Evolutionary conservation across 2,113 vertebrate genomes (phyloP).

Genomic region (Thalassoma bifasciatum): DNA sequence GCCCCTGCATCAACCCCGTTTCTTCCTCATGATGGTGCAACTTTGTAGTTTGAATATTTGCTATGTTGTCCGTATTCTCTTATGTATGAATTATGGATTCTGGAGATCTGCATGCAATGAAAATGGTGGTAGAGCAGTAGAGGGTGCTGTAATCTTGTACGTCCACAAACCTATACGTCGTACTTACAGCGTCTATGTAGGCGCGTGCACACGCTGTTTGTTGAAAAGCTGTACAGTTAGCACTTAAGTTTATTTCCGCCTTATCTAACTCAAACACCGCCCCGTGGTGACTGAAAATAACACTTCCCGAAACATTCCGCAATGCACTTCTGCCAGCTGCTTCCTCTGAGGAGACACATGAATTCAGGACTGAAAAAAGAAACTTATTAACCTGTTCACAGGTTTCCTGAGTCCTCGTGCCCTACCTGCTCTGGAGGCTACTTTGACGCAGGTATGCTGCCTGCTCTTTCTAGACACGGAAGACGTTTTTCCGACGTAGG

Average conservation of each 20-base stretch:
- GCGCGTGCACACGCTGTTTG: too few relatives aligned
- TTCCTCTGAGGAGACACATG: not conserved
- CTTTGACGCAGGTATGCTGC: not conserved
- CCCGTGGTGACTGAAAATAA: not conserved
- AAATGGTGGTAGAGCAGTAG: too few relatives aligned
- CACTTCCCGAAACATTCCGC: constrained; percentile 32
- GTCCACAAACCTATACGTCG: too few relatives aligned
- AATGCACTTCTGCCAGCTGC: not conserved
- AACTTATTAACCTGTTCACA: not conserved
- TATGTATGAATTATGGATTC: too few relatives aligned
- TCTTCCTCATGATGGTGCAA: too few relatives aligned
- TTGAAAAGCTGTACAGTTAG: not conserved
- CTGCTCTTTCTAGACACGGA: not conserved
- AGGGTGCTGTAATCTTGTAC: too few relatives aligned
- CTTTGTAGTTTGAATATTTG: too few relatives aligned
- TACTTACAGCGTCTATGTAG: too few relatives aligned
- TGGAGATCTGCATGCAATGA: too few relatives aligned
- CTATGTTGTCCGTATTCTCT: too few relatives aligned
- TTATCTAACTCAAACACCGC: not conserved
- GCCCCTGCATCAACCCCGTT: too few relatives aligned
- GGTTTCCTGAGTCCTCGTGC: not conserved
- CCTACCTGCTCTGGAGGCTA: not conserved
- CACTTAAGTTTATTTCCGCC: constrained; percentile 32
- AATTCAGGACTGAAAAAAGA: too few relatives aligned
- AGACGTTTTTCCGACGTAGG: not conserved